A percentile compares a stretch with the other conserved stretches of the same genome.
These are phyloP conservation scores for Cloeon dipterum DNA, from an alignment of 2,888 invertebrate species.

Conservation along the genomic window DNA sequence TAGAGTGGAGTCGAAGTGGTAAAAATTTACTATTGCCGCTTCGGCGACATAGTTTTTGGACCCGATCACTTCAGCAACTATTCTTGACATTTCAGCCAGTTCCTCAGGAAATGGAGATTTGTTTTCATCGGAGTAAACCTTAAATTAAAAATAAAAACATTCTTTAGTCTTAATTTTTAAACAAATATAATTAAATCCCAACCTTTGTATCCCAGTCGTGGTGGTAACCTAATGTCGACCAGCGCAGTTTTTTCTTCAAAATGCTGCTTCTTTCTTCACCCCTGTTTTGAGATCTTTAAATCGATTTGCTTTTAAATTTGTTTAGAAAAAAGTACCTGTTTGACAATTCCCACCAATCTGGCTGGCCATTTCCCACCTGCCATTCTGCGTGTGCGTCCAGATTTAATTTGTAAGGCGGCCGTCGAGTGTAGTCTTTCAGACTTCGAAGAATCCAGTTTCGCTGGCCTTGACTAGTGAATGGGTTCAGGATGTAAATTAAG, in stretches of 20 bases:
- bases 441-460: slow-evolving; percentile 63
- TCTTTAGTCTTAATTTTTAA: too few species aligned
- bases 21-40: slow-evolving; percentile 92
- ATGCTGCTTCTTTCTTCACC: slow-evolving; percentile 9
- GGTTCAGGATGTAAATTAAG: slow-evolving; percentile 59
- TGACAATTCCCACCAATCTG: slow-evolving; percentile 42
- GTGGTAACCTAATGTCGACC: slow-evolving; percentile 94
- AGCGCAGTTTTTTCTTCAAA: slow-evolving; percentile 41
- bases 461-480: slow-evolving; percentile 56
- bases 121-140: slow-evolving; percentile 45
- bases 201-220: slow-evolving; percentile 95
- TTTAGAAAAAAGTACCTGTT: slow-evolving; percentile 17
- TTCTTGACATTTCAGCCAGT: slow-evolving; percentile 34
- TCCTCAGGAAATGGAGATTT: slow-evolving; percentile 50
- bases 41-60: slow-evolving; percentile 43
- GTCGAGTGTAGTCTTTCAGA: slow-evolving; percentile 47
- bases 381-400: slow-evolving; percentile 28
- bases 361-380: slow-evolving; percentile 10
- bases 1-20: slow-evolving; percentile 76
- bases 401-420: slow-evolving; percentile 41
- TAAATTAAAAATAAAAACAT: slow-evolving; percentile 6
- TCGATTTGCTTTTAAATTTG: slow-evolving; percentile 13
- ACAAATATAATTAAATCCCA: slow-evolving; percentile 4
- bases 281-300: slow-evolving; percentile 7
- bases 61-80: slow-evolving; percentile 33